These are phyloP conservation scores for Paramacrobiotus metropolitanus DNA, from an alignment of 1,140 invertebrate genomes.

Conservation along the genomic window DNA sequence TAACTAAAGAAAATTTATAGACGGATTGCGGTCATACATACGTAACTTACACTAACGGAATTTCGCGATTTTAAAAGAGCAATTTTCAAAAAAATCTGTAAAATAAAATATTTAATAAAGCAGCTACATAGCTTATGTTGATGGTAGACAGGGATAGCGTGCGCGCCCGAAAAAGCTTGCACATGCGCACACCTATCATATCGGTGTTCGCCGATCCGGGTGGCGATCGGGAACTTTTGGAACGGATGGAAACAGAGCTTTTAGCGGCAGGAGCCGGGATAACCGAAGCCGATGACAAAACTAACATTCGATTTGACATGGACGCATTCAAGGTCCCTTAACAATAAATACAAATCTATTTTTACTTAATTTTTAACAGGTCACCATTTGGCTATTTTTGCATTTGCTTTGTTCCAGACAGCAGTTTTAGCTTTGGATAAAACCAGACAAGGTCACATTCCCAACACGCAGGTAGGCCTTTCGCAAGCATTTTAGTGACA, in stretches of 20 bases:
- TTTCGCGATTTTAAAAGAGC: background rate
- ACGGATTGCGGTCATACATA: background rate
- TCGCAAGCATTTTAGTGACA: background rate
- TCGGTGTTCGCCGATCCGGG: conserved; percentile 13
- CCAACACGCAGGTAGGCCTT: conserved; percentile 7
- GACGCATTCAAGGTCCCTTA: background rate
- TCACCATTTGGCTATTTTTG: background rate
- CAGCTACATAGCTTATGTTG: too few species aligned
- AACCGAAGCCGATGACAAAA: too few species aligned
- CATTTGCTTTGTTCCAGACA: background rate
- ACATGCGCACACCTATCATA: conserved; percentile 12
- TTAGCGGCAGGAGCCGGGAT: conserved; percentile 12
- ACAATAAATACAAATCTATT: background rate
- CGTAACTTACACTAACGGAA: background rate
- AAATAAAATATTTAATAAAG: too few species aligned
- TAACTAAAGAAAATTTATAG: background rate
- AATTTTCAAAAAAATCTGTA: too few species aligned
- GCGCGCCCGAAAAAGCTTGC: conserved; percentile 13
- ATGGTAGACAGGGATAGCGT: conserved; percentile 21
- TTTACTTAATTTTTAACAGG: background rate
- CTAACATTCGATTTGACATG: conserved; percentile 14
- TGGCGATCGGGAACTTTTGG: conserved; percentile 15
- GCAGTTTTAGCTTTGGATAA: conserved; percentile 9
- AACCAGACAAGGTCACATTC: conserved; percentile 11
- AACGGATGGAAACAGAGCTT: conserved; percentile 14